Conservation (phyloP, 2,888 invertebrate species). For the Aspidapion aeneum region DNA sequence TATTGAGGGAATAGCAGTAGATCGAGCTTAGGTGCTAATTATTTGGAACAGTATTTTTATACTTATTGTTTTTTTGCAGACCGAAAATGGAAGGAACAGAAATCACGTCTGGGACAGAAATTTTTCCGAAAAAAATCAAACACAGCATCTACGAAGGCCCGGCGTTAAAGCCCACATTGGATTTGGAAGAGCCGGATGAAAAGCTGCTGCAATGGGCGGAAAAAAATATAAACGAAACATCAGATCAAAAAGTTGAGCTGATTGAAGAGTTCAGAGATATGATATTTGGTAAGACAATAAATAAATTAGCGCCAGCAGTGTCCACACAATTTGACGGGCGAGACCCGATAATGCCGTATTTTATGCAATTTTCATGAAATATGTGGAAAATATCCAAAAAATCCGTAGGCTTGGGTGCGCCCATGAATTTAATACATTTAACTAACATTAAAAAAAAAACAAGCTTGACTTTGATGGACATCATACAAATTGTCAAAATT, state of each 20-base stretch:
- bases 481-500: too few relatives aligned
- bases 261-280: conserved; percentile 61
- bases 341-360: too few relatives aligned
- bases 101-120: neutral
- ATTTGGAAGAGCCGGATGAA: conserved; percentile 59
- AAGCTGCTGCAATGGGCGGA: conserved; percentile 32
- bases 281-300: conserved; percentile 58
- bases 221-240: conserved; percentile 30
- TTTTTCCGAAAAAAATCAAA: neutral
- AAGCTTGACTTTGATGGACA: too few relatives aligned
- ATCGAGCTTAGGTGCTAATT: too few relatives aligned
- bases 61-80: neutral
- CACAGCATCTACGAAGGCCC: neutral
- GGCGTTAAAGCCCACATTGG: conserved; percentile 29
- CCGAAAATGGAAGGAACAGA: neutral
- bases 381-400: too few relatives aligned
- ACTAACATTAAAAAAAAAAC: too few relatives aligned
- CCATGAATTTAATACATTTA: neutral
- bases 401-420: neutral
- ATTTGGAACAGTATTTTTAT: too few relatives aligned
- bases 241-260: conserved; percentile 26
- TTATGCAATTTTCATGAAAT: too few relatives aligned
- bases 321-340: too few relatives aligned
- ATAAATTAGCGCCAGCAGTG: too few relatives aligned
- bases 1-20: too few relatives aligned